Conservation (phyloP, 37 sponge, comb jelly and placozoan species). For the Axinella damicornis region DNA sequence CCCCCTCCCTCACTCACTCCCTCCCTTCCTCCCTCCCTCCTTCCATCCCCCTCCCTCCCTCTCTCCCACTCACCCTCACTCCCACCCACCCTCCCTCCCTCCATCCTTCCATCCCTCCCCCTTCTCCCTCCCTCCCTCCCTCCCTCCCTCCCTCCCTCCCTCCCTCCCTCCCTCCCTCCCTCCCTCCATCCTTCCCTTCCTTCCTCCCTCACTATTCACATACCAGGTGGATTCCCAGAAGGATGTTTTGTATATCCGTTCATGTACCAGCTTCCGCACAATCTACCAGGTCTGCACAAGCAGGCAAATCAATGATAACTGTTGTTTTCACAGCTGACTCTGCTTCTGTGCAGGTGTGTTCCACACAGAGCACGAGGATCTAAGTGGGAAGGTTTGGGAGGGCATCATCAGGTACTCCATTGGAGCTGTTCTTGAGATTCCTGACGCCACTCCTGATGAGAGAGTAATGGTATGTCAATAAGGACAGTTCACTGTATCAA, state of each 20-base stretch:
- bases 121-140: too few relatives aligned
- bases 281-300: slow-evolving; percentile 59
- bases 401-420: slow-evolving; percentile 48
- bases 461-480: slow-evolving; percentile 17
- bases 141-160: too few relatives aligned
- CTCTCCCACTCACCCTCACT: neutral
- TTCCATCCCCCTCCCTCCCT: slow-evolving; percentile 13
- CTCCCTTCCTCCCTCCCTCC: slow-evolving; percentile 24
- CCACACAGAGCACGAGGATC: slow-evolving; percentile 15
- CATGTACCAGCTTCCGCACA: slow-evolving; percentile 60
- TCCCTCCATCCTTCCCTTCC: too few relatives aligned
- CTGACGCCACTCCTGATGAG: neutral
- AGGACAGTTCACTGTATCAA: neutral
- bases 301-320: neutral
- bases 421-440: slow-evolving; percentile 27
- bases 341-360: slow-evolving; percentile 37
- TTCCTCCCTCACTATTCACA: neutral
- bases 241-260: slow-evolving; percentile 70
- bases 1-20: slow-evolving; percentile 5
- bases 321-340: neutral
- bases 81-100: too few relatives aligned
- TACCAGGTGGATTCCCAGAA: slow-evolving; percentile 52
- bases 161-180: too few relatives aligned
- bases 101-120: too few relatives aligned
- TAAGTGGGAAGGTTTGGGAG: slow-evolving; percentile 37